These are phyloP conservation scores for Drosophila borborema DNA, from an alignment of 2,888 invertebrate species.

Conservation along the genomic window DNA sequence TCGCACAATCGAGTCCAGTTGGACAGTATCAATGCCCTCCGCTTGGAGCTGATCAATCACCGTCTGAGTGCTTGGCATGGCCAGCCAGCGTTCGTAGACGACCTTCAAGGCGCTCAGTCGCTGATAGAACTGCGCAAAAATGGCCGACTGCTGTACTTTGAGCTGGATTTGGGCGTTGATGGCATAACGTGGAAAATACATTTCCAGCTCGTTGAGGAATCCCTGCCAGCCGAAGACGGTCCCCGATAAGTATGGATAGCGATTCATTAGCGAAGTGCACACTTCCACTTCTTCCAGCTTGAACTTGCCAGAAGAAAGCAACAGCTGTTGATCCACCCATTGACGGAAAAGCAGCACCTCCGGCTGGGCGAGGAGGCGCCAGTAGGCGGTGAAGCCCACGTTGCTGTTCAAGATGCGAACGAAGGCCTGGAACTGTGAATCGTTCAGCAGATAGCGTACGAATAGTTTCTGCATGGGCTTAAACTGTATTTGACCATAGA, in stretches of 20 bases:
- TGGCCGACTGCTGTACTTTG: conserved; percentile 70
- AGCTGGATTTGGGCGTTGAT: conserved; percentile 69
- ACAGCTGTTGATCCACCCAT: conserved; percentile 77
- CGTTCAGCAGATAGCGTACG: conserved; percentile 77
- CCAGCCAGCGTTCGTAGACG: conserved; percentile 79
- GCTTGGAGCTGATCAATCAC: conserved; percentile 63
- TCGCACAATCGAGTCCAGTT: conserved; percentile 78
- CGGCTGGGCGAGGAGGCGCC: conserved; percentile 76
- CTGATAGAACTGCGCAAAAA: conserved; percentile 76
- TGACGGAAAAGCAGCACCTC: conserved; percentile 71
- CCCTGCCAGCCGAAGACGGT: conserved; percentile 81
- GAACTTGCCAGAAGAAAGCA: conserved; percentile 54
- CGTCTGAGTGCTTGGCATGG: conserved; percentile 61
- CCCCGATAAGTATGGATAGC: conserved; percentile 65
- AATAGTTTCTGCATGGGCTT: conserved; percentile 64
- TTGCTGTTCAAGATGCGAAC: conserved; percentile 77
- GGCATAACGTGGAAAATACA: conserved; percentile 72
- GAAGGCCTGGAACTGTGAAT: conserved; percentile 81
- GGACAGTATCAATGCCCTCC: conserved; percentile 70
- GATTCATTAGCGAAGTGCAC: conserved; percentile 62
- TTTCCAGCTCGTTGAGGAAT: conserved; percentile 76
- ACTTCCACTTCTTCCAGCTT: conserved; percentile 70
- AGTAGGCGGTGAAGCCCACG: conserved; percentile 63
- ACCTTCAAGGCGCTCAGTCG: conserved; percentile 63
- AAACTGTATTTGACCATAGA: conserved; percentile 65